Evolutionary conservation across 2,888 invertebrate genomes (phyloP).

Genomic region (Archips crataeganus): DNA sequence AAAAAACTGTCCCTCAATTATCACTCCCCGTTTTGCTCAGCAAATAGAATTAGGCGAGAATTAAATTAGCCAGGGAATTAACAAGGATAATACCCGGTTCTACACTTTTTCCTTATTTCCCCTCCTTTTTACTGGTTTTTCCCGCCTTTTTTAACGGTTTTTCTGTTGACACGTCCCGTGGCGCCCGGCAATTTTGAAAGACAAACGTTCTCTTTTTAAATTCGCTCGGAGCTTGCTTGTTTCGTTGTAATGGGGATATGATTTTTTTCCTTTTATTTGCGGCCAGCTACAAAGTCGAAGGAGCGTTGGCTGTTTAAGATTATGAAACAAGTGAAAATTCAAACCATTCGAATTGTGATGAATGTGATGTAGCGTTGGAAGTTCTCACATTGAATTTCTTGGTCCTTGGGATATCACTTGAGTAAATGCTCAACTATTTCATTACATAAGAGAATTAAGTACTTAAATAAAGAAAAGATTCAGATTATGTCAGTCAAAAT

Average conservation of each 20-base stretch:
- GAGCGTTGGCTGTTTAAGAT: not conserved
- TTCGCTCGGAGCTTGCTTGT: slow-evolving; percentile 21
- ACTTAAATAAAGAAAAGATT: too few relatives aligned
- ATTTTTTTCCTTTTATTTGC: slow-evolving; percentile 39
- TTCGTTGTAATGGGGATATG: slow-evolving; percentile 15
- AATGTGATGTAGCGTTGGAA: too few relatives aligned
- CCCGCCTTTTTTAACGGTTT: slow-evolving; percentile 61
- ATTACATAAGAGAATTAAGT: too few relatives aligned
- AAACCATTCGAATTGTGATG: too few relatives aligned
- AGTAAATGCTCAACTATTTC: too few relatives aligned
- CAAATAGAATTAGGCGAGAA: slow-evolving; percentile 85
- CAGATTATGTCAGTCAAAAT: too few relatives aligned
- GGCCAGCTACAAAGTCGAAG: slow-evolving; percentile 19
- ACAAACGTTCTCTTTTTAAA: slow-evolving; percentile 54
- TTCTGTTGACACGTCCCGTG: slow-evolving; percentile 64
- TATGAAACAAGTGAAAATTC: too few relatives aligned
- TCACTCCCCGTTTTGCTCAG: slow-evolving; percentile 81
- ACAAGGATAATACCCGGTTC: slow-evolving; percentile 82
- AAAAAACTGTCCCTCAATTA: slow-evolving; percentile 81
- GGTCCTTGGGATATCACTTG: too few relatives aligned
- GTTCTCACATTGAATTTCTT: too few relatives aligned
- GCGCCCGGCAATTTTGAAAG: slow-evolving; percentile 66
- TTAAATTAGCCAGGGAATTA: slow-evolving; percentile 84
- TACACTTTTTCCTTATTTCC: slow-evolving; percentile 76
- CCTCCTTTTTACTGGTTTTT: slow-evolving; percentile 40